Evolutionary conservation across 2,888 invertebrate species (phyloP).

Genomic region (Drosophila setosimentum): DNA sequence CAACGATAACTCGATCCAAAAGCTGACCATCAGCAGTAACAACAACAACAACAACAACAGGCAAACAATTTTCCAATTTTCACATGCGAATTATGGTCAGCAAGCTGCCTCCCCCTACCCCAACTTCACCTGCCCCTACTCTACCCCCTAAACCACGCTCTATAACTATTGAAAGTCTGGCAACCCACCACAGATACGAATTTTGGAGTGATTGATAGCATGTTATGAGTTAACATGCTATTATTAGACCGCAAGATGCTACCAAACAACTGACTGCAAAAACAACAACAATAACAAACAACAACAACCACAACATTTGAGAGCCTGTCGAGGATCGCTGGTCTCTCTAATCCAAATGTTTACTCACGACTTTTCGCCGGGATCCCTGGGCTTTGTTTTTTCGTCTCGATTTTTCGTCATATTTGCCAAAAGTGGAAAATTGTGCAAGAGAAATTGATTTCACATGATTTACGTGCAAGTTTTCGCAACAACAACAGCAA

Average conservation of each 20-base stretch:
- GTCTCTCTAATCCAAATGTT: conserved; percentile 66
- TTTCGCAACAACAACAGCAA: conserved; percentile 38
- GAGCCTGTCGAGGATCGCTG: conserved; percentile 47
- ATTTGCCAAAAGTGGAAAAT: conserved; percentile 78
- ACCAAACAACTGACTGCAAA: conserved; percentile 57
- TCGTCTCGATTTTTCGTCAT: conserved; percentile 65
- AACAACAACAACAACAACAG: conserved; percentile 32
- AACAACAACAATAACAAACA: conserved; percentile 22
- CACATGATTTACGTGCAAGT: conserved; percentile 82
- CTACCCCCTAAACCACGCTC: background rate
- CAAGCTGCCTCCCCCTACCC: conserved; percentile 8
- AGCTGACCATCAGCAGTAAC: conserved; percentile 30
- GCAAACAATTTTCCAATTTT: conserved; percentile 77
- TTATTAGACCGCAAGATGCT: conserved; percentile 78
- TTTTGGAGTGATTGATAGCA: conserved; percentile 81
- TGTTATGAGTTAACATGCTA: conserved; percentile 82
- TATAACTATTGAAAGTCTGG: conserved; percentile 37
- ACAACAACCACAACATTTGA: conserved; percentile 35
- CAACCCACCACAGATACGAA: conserved; percentile 64
- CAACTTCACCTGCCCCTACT: background rate
- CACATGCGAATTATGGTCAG: conserved; percentile 77
- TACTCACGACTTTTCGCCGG: conserved; percentile 70
- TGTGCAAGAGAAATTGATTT: conserved; percentile 82
- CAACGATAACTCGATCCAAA: conserved; percentile 50
- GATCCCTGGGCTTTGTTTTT: conserved; percentile 42